Conservation (phyloP, 2,888 invertebrate species). For the Fragum whitleyi region DNA sequence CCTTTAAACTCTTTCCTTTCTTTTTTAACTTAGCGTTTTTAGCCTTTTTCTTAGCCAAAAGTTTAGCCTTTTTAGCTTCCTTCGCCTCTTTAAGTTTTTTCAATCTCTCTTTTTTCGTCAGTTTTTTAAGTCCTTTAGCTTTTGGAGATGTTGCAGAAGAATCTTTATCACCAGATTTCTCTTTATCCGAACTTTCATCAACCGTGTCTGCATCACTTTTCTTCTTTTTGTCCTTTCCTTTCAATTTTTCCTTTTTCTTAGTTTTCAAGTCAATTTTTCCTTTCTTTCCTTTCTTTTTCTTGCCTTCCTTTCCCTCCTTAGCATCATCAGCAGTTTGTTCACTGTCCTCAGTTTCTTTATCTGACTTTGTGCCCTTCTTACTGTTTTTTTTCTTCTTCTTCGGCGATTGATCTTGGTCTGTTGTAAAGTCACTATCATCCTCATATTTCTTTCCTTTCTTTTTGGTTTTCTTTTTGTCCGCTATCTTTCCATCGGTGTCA, state of each 20-base stretch:
- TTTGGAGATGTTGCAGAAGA: slow-evolving; percentile 28
- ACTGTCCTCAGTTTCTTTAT: slow-evolving; percentile 20
- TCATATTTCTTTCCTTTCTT: slow-evolving; percentile 57
- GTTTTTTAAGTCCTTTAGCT: slow-evolving; percentile 39
- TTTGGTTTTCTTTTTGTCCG: slow-evolving; percentile 41
- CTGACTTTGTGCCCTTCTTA: slow-evolving; percentile 38
- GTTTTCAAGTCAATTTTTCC: slow-evolving; percentile 26
- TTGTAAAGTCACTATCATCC: slow-evolving; percentile 51
- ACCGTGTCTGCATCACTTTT: slow-evolving; percentile 26
- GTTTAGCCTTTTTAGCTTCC: slow-evolving; percentile 53
- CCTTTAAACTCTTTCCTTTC: slow-evolving; percentile 33
- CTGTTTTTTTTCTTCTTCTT: slow-evolving; percentile 39
- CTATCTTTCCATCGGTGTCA: slow-evolving; percentile 32
- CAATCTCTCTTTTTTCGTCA: slow-evolving; percentile 58
- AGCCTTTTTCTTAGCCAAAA: slow-evolving; percentile 39
- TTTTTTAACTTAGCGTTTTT: slow-evolving; percentile 46
- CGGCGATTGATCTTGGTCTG: slow-evolving; percentile 50
- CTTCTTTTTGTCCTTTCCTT: slow-evolving; percentile 35
- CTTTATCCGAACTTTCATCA: slow-evolving; percentile 26
- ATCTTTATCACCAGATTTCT: slow-evolving; percentile 34
- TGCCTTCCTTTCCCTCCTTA: slow-evolving; percentile 28
- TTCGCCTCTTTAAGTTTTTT: slow-evolving; percentile 60
- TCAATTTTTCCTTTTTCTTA: slow-evolving; percentile 42
- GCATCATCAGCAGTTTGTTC: slow-evolving; percentile 40
- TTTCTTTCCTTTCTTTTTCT: slow-evolving; percentile 34